Conservation (phyloP, 1,140 invertebrate species). For the Globodera ellingtonae region DNA sequence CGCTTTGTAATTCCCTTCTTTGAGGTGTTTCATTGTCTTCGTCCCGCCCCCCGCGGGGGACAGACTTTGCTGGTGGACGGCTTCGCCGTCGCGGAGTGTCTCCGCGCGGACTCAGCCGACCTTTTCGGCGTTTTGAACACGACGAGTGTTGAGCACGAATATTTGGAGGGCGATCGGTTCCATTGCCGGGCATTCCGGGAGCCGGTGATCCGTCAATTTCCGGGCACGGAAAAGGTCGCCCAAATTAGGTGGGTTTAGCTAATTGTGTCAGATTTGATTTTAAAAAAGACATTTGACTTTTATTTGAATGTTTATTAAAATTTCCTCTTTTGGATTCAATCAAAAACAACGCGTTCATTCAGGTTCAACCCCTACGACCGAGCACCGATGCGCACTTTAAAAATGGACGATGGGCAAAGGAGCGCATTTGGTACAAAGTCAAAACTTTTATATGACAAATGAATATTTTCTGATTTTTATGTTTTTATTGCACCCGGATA, state of each 20-base stretch:
- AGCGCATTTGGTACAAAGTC: constrained; percentile 63
- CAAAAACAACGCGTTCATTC: neutral
- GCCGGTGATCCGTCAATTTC: constrained; percentile 39
- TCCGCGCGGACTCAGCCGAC: constrained; percentile 68
- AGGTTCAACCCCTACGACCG: constrained; percentile 75
- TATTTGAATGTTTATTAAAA: too few species aligned
- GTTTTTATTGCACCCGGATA: too few species aligned
- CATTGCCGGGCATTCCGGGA: constrained; percentile 36
- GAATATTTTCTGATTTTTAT: constrained; percentile 3
- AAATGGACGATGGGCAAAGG: constrained; percentile 18
- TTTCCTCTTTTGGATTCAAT: too few species aligned
- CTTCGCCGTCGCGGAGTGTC: constrained; percentile 71
- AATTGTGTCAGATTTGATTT: neutral
- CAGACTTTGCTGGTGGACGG: constrained; percentile 76
- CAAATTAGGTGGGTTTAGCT: constrained; percentile 34
- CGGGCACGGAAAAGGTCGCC: constrained; percentile 27
- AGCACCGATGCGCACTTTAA: constrained; percentile 66
- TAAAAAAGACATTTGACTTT: too few species aligned
- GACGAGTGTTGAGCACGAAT: constrained; percentile 72
- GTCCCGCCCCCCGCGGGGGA: constrained; percentile 72
- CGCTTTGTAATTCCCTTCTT: too few species aligned
- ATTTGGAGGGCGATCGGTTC: constrained; percentile 57
- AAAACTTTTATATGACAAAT: neutral
- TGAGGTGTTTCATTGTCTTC: constrained; percentile 74
- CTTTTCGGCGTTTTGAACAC: constrained; percentile 71